Evolutionary conservation across 2,888 invertebrate species (phyloP).

Genomic region (Tortricodes alternella): DNA sequence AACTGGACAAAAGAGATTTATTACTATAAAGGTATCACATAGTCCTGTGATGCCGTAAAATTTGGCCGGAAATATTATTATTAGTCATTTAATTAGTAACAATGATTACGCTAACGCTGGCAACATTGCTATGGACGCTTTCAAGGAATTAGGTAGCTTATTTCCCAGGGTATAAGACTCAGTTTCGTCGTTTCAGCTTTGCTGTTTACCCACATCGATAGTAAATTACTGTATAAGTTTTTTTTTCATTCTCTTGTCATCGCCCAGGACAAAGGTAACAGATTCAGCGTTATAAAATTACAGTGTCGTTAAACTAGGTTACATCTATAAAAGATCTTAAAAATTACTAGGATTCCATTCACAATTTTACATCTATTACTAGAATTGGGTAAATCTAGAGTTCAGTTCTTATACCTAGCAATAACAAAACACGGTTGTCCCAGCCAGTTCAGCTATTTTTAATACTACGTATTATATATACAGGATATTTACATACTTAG

Average conservation of each 20-base stretch:
- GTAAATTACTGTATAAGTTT: neutral
- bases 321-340: slow-evolving; percentile 60
- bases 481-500: slow-evolving; percentile 28
- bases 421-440: slow-evolving; percentile 30
- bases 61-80: slow-evolving; percentile 17
- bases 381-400: slow-evolving; percentile 42
- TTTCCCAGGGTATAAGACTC: too few relatives aligned
- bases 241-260: neutral
- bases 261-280: neutral
- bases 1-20: slow-evolving; percentile 47
- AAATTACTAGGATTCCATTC: slow-evolving; percentile 74
- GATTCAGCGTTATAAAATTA: slow-evolving; percentile 38
- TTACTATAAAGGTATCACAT: slow-evolving; percentile 38
- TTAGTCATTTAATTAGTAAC: slow-evolving; percentile 16
- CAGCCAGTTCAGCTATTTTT: slow-evolving; percentile 19
- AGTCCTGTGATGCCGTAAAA: slow-evolving; percentile 51
- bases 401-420: slow-evolving; percentile 46
- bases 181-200: too few relatives aligned
- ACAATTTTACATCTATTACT: slow-evolving; percentile 62
- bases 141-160: neutral
- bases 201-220: neutral
- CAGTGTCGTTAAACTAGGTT: slow-evolving; percentile 38
- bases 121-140: neutral
- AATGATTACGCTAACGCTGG: slow-evolving; percentile 2
- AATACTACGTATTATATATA: slow-evolving; percentile 31